These are phyloP conservation scores for Bathynomus jamesi DNA, from an alignment of 1,140 invertebrate genomes.

Conservation along the genomic window DNA sequence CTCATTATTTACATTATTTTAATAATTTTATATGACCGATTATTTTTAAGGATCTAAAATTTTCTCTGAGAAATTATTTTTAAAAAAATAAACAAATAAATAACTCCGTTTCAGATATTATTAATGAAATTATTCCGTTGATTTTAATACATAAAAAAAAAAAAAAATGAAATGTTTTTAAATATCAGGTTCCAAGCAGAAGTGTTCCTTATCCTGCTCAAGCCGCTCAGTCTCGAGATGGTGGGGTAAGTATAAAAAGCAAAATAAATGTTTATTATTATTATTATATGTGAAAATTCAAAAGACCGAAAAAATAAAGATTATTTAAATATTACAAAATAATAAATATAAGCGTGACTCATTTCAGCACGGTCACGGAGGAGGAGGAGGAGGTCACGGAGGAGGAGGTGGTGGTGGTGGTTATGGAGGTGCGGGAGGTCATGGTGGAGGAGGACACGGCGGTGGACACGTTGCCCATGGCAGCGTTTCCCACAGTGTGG, in stretches of 20 bases:
- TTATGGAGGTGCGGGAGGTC: not conserved
- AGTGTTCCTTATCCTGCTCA: not conserved
- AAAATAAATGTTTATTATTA: not conserved
- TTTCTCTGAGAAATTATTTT: not conserved
- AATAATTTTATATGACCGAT: not conserved
- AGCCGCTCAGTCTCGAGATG: not conserved
- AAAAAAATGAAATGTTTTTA: not conserved
- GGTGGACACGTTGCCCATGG: no score
- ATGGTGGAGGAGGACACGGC: not conserved
- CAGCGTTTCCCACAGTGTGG: constrained; percentile 9
- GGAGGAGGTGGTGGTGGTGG: constrained; percentile 9
- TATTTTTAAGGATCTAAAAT: not conserved
- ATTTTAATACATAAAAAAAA: not conserved
- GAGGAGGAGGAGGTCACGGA: constrained; percentile 11
- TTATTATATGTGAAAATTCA: not conserved
- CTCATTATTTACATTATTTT: no score
- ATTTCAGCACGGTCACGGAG: not conserved
- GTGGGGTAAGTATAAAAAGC: not conserved
- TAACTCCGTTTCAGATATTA: not conserved
- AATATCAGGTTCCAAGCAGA: not conserved
- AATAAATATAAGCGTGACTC: not conserved
- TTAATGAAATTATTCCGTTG: not conserved
- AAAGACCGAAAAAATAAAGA: not conserved
- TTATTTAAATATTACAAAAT: not conserved
- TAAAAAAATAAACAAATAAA: not conserved